Evolutionary conservation across 2,113 vertebrate genomes (phyloP), one percentile per base, ranked within the genome.

Genomic region (Pomatostomus ruficeps): DNA sequence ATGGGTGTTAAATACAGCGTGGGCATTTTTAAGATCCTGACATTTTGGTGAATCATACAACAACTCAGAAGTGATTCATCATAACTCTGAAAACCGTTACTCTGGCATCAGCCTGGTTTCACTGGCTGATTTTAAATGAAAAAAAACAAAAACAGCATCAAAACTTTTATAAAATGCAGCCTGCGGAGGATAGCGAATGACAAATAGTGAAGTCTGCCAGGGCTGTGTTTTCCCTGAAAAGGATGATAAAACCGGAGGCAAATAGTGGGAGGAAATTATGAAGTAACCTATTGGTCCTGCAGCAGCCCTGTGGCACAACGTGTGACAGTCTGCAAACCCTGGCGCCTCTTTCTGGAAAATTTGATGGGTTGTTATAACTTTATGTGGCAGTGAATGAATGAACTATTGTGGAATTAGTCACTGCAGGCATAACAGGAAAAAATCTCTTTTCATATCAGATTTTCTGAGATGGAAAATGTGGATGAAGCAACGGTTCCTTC

Each of bases 301-400:
- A 91, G 88, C 86, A 76, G 48, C 79, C 28, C 12, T 48, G 77
- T 96, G 94, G 96, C 89, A 93, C 87, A 94, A 88, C 7, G 40
- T 76, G 25, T 68, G 83, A 95, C 83, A 85, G 83, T 90, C 85
- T 90, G 67, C 38, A 88, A 85, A 91, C 82, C 85, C 96, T 98
- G 98, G 98, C 97, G 35, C 61, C 28, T 43, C 24, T 75, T 74
- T 51, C 96, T 97, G 98, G 98, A 99, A 98, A 98, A 96, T 97
- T 96, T 97, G 89, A 83, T 51, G 68, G 17, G 80, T 92, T 85
- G 71, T 96, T 96, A 55, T 89, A 92, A 72, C 88, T 96, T 93
- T 96, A 79, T 90, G 93, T 85, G 97, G 97, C 97, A 97, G 86
- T 73, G 89, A 98, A 98, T 98, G 98, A 98, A 98, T 95, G 97